Evolutionary conservation across 1,140 invertebrate genomes (phyloP), one percentile per base, ranked within the genome.

Genomic region (Leptinotarsa undecemlineata): DNA sequence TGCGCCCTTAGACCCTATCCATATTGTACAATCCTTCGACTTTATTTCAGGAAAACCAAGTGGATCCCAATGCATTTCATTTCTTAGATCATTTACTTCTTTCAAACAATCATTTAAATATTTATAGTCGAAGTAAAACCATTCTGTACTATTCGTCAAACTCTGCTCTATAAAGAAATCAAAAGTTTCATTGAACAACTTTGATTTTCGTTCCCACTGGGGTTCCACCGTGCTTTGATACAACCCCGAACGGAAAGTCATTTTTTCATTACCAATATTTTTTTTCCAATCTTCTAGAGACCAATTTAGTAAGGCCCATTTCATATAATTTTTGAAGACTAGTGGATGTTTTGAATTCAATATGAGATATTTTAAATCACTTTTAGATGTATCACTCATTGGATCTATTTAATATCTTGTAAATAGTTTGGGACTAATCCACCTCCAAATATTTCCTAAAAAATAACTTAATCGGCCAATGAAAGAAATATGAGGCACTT

Each of bases 101-200:
- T 86, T 78, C 81, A 93, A 90, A 88, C 92, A 90, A 74, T 93
- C 87, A 71, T 89, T 87, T 85, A 95, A 88, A 85, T 95, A 90
- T 86, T 95, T 95, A 83, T 96, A 96, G 85, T 95, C 94, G 86
- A 93, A 93, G 83, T 95, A 96, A 84, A 91, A 89, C 91, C 93
- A 95, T 70, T 87, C 83, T 62, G 87, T 74, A 23, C 80, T 79
- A 61, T 79, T 62, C n/a, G 21, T 75, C 68, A 87, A 71, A 70
- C 80, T 75, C 75, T 82, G 83, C 62, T 89, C 81, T 23, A 92
- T 67, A 85, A 96, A 93, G 62, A 91, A 87, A 77, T 86, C 84
- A 68, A 94, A 87, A 2, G 88, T 90, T 80, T 91, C 86, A 62
- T 84, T 81, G 76, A 89, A 86, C 23, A 80, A 84, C 23, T 82